These are phyloP conservation scores for Elachura formosa DNA, from an alignment of 2,113 vertebrate species.

Conservation along the genomic window DNA sequence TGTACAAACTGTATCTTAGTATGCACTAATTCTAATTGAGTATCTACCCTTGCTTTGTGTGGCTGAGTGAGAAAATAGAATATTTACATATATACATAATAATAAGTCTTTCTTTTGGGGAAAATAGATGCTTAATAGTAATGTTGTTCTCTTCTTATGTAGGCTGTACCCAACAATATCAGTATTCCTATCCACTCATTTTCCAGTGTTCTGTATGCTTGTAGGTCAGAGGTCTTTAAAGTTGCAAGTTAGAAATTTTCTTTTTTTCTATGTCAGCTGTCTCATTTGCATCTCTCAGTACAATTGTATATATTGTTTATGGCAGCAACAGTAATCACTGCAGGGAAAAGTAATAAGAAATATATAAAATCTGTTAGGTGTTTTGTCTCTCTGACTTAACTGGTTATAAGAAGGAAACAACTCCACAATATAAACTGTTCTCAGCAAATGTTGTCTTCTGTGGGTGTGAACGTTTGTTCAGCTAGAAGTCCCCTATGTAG, in stretches of 20 bases:
- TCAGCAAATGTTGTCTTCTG: not conserved
- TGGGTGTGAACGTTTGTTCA: not conserved
- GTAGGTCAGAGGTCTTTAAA: not conserved
- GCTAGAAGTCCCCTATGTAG: not conserved
- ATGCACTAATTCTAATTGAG: not conserved
- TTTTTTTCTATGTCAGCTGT: not conserved
- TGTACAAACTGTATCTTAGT: not conserved
- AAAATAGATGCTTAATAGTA: not conserved
- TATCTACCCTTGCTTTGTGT: not conserved
- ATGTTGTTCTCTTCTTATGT: not conserved
- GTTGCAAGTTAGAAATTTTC: not conserved
- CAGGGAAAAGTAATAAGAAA: not conserved
- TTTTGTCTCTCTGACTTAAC: not conserved
- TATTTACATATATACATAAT: not conserved
- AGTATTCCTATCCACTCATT: not conserved
- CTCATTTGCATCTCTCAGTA: not conserved
- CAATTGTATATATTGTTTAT: not conserved
- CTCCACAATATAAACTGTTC: not conserved
- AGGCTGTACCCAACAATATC: not conserved
- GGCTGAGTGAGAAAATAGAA: not conserved
- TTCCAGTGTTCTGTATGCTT: not conserved
- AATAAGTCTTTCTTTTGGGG: not conserved
- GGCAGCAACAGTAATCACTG: not conserved
- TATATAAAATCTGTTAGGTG: not conserved
- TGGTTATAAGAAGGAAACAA: not conserved